A percentile compares a stretch with the other conserved stretches of the same genome.
phyloP scores from a whole-genome alignment of 2,888 invertebrate genomes.

The Megastigmus dorsalis region DNA sequence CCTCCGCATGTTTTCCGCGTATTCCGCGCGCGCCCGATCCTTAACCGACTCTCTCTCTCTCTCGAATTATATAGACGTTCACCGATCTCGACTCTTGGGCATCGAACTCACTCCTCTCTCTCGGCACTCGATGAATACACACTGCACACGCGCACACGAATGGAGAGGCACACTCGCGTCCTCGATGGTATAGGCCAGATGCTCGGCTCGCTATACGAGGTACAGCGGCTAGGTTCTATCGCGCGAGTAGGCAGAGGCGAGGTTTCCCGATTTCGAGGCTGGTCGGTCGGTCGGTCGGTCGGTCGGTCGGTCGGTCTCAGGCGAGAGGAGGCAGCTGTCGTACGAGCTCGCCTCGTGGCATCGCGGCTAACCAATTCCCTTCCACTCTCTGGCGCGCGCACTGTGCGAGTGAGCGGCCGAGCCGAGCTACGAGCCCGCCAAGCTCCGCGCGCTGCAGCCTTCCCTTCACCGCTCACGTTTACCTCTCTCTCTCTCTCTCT shows the following conservation, averaged over 20 bases:
- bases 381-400: no score
- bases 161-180: neutral
- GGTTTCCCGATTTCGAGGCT: neutral
- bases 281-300: neutral
- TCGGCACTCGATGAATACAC: no score
- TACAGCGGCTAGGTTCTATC: neutral
- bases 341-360: constrained; percentile 33
- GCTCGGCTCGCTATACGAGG: neutral
- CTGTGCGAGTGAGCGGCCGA: no score
- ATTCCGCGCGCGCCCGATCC: neutral
- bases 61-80: no score
- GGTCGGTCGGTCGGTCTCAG: neutral
- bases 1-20: no score
- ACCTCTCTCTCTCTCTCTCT: no score
- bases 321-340: no score
- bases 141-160: no score
- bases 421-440: neutral
- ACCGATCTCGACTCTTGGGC: no score
- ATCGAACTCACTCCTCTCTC: no score
- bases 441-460: neutral
- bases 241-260: neutral
- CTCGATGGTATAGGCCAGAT: no score
- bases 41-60: no score
- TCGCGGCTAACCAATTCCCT: neutral
- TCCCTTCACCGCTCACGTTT: constrained; percentile 20